Evolutionary conservation across 2,113 vertebrate species (phyloP).

Genomic region (Gracilinanus agilis): DNA sequence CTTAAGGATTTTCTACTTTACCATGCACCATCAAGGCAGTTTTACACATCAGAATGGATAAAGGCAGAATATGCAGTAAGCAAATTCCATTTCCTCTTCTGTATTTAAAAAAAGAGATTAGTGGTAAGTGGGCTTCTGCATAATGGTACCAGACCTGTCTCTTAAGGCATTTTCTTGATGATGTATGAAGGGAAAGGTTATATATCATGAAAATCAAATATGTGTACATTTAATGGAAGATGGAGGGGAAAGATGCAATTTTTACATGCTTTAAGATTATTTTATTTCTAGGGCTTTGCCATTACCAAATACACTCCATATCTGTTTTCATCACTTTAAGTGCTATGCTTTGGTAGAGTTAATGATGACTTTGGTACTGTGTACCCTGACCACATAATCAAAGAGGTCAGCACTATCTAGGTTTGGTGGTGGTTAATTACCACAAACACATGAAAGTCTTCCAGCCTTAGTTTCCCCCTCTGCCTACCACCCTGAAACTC

Average conservation of each 20-base stretch:
- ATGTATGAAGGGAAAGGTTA: constrained; percentile 8
- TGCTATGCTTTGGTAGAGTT: not conserved
- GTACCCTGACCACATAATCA: not conserved
- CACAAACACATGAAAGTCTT: constrained; percentile 59
- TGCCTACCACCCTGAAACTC: constrained; percentile 55
- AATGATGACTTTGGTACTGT: not conserved
- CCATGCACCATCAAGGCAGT: not conserved
- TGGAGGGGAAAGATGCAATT: not conserved
- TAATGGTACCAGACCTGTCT: not conserved
- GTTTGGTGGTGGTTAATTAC: constrained; percentile 46
- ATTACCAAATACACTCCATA: constrained; percentile 2
- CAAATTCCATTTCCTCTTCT: constrained; percentile 1
- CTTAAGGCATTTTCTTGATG: not conserved
- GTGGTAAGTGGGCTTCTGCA: constrained; percentile 23
- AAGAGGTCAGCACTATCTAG: constrained; percentile 53
- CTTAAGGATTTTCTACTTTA: not conserved
- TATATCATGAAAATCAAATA: not conserved
- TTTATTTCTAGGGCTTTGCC: constrained; percentile 9
- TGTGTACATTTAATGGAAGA: not conserved
- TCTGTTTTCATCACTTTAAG: not conserved
- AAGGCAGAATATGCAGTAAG: not conserved
- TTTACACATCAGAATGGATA: not conserved
- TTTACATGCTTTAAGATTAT: constrained; percentile 29
- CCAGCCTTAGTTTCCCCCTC: constrained; percentile 64
- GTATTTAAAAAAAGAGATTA: constrained; percentile 16